Conservation (phyloP, 2,113 vertebrate genomes). For the Urocolius indicus region DNA sequence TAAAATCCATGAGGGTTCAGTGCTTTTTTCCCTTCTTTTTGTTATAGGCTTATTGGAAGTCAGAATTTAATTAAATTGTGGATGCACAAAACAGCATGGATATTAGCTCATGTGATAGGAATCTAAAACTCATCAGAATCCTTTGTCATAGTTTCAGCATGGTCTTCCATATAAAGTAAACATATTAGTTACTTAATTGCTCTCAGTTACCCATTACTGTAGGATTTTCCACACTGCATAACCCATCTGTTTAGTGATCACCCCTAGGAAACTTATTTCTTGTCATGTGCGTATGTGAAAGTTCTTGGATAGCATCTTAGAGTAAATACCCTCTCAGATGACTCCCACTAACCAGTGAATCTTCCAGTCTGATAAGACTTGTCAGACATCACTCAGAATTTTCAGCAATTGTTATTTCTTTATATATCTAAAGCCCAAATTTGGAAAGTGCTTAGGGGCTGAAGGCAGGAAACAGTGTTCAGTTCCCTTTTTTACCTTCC, state of each 20-base stretch:
- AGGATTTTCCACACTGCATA: not conserved
- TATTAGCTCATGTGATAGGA: not conserved
- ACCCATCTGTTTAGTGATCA: not conserved
- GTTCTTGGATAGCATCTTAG: not conserved
- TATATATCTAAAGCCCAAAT: not conserved
- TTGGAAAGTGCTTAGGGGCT: not conserved
- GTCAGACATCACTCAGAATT: not conserved
- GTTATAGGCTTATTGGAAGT: not conserved
- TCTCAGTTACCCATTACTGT: not conserved
- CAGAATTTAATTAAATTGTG: conserved; percentile 42
- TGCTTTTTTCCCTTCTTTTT: not conserved
- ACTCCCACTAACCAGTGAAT: not conserved
- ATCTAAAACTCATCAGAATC: not conserved
- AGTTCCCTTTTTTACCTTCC: not conserved
- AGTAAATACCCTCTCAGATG: not conserved
- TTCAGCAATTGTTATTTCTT: not conserved
- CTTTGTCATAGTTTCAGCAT: not conserved
- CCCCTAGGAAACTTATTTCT: not conserved
- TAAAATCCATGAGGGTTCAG: not conserved
- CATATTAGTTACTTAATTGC: not conserved
- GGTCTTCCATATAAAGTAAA: not conserved
- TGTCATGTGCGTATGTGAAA: not conserved
- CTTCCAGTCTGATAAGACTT: not conserved
- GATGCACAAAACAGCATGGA: not conserved
- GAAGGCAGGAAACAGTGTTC: not conserved